Base-by-base conservation (phyloP, 1,140 invertebrate species). In the Drosophila ananassae region DNA sequence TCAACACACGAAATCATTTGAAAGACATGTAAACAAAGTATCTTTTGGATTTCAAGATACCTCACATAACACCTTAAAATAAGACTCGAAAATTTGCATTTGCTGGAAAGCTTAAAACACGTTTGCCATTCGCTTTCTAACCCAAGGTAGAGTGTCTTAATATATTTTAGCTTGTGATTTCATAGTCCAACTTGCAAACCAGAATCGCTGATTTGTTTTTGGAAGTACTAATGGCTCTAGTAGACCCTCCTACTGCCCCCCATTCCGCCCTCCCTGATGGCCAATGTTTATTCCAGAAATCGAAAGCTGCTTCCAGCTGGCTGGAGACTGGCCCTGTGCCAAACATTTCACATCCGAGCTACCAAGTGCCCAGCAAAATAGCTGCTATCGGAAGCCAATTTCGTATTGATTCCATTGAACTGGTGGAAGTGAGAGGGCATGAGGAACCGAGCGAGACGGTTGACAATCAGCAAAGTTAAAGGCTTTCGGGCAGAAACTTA, bases 261-360 rank as follows among this genome's bases (percentile, higher is more conserved):
- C 13, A 22, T 9, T 9, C 9, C 1, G 2, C 25, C 25, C 25
- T 7, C 1, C 25, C n/a, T 13, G 13, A n/a, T 13, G 24, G 21
- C 7, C 25, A 8, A 2, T 51, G 51, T 50, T 58, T 47, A 52
- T 71, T 63, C 52, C 52, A 66, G 71, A 81, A 81, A 85, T 41
- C 64, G 82, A 87, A 85, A 85, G 82, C 79, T 76, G 71, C 61
- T 81, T 77, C 68, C 82, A 80, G 81, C 77, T 80, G 64, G 41
- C 44, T 60, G 50, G 47, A 24, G 55, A 37, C 77, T 87, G 82
- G 82, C 82, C 55, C 71, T 58, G 63, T 62, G 78, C 82, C 78
- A 85, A 85, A 72, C 82, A 73, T 75, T 76, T 85, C 61, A 71
- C 71, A 44, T 75, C 69, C 34, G 39, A 21, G 56, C 30, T 72